Evolutionary conservation across 2,888 invertebrate genomes (phyloP).

Genomic region (Zhuqinia jingwanae): DNA sequence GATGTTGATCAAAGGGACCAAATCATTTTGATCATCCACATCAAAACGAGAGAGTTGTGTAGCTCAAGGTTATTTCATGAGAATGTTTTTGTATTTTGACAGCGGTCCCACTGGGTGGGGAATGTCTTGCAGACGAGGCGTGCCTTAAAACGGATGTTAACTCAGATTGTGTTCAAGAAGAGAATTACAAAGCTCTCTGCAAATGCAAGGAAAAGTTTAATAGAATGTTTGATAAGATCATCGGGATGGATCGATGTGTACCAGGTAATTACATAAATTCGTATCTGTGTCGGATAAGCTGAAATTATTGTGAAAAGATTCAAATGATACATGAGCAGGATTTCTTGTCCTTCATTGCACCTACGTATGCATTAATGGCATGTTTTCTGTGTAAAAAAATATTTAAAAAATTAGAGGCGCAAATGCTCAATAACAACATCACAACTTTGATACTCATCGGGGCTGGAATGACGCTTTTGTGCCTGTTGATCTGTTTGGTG

Average conservation of each 20-base stretch:
- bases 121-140: slow-evolving; percentile 75
- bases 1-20: no score
- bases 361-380: no score
- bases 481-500: slow-evolving; percentile 78
- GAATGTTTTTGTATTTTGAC: no score
- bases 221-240: slow-evolving; percentile 74
- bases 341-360: no score
- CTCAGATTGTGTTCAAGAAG: slow-evolving; percentile 74
- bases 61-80: no score
- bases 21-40: no score
- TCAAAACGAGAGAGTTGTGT: no score
- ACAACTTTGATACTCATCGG: slow-evolving; percentile 78
- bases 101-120: slow-evolving; percentile 76
- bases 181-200: slow-evolving; percentile 62
- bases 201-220: slow-evolving; percentile 74
- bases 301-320: no score
- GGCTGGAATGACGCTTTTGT: slow-evolving; percentile 78
- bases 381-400: no score
- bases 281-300: no score
- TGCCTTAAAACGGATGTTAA: slow-evolving; percentile 76
- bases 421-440: slow-evolving; percentile 78
- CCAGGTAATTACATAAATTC: no score
- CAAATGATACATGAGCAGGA: no score
- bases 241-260: slow-evolving; percentile 74
- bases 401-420: slow-evolving; percentile 75